Evolutionary conservation across 2,888 invertebrate genomes (phyloP).

Genomic region (Amblyjoppa fuscipennis): DNA sequence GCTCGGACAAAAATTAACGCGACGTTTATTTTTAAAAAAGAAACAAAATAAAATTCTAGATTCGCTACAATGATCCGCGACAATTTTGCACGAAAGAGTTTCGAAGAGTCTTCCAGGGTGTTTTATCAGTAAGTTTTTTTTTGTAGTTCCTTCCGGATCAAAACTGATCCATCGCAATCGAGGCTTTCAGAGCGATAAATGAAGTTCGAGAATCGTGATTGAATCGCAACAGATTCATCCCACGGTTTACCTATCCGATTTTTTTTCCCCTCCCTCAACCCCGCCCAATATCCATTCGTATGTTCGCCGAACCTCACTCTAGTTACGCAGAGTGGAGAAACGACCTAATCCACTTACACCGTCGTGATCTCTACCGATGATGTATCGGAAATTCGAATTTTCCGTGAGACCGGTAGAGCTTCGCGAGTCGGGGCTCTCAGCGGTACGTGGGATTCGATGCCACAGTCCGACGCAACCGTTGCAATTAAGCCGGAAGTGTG

Average conservation of each 20-base stretch:
- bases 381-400: constrained; percentile 60
- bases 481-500: constrained; percentile 66
- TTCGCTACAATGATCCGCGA: neutral
- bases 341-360: constrained; percentile 49
- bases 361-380: constrained; percentile 45
- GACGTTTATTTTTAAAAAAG: neutral
- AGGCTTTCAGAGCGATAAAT: neutral
- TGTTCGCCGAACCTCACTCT: constrained; percentile 8
- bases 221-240: constrained; percentile 1
- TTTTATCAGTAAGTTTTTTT: neutral
- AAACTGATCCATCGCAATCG: neutral
- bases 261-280: constrained; percentile 4
- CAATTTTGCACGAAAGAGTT: neutral
- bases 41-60: neutral
- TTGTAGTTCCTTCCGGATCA: neutral
- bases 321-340: constrained; percentile 46
- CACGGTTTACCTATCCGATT: neutral
- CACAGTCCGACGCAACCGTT: constrained; percentile 32
- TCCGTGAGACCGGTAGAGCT: constrained; percentile 34
- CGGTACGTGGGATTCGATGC: constrained; percentile 39
- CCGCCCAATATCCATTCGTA: constrained; percentile 21
- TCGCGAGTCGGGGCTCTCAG: constrained; percentile 4
- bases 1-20: too few species aligned
- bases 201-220: constrained; percentile 2
- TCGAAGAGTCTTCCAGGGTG: neutral